Evolutionary conservation across 1,140 invertebrate species (phyloP), one percentile per base, ranked within the genome.

Genomic region (Coenobita brevimanus): DNA sequence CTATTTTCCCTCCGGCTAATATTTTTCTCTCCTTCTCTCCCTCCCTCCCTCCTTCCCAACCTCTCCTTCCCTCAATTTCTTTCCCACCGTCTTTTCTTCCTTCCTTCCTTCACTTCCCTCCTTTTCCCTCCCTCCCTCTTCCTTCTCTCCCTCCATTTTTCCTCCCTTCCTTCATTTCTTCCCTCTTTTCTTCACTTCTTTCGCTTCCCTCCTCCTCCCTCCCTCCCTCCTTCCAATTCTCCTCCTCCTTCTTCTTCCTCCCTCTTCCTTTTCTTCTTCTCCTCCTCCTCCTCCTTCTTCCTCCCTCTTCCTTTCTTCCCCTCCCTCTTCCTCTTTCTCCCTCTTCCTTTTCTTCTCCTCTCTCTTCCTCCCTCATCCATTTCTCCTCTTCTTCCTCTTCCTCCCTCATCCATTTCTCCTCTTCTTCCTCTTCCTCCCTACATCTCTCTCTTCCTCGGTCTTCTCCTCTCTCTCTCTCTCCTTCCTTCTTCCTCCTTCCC

Each of bases 251-350:
- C n/a, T n/a, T n/a, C n/a, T n/a, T n/a, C n/a, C n/a, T 64, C n/a
- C 60, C n/a, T 64, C n/a, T 64, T 54, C 76, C 33, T 33, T 27
- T 30, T 79, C 50, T 46, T 27, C 41, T 43, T 71, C 60, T 69
- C 13, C 50, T 71, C n/a, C 3, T 54, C 54, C 64, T 67, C 30
- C 57, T 57, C 76, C 76, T 82, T 30, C 67, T 24, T 27, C n/a
- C 54, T 57, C 27, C 15, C 36, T 17, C 38, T 57, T n/a, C 73
- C 73, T 24, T 4, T 46, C 38, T 43, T 46, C 50, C 43, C 73
- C 24, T 46, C n/a, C 0, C 41, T 36, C 38, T 10, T 36, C 38
- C 73, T 21, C 33, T 54, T 79, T 8, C 43, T 10, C 36, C 1
- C 10, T 64, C 79, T 33, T 33, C 38, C 15, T 10, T 3, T 46